phyloP scores from a whole-genome alignment of 2,888 invertebrate genomes.

The Oxyteleia sp. region DNA sequence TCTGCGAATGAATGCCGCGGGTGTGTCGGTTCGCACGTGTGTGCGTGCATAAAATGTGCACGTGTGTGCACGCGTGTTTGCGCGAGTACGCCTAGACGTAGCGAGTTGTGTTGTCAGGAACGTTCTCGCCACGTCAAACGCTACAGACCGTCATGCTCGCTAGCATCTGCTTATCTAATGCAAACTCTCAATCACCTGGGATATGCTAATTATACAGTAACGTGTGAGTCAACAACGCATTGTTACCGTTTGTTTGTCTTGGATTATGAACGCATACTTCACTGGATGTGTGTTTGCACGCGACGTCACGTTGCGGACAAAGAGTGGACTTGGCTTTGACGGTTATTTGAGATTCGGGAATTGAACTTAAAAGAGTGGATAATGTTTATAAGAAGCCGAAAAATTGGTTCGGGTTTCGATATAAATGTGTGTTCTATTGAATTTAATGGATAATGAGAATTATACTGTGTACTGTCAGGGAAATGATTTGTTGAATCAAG shows the following conservation, averaged over 20 bases:
- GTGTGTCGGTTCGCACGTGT: constrained; percentile 2
- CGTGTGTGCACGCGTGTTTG: neutral
- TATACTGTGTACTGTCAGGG: too few relatives aligned
- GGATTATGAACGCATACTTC: constrained; percentile 49
- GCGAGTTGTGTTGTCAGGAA: constrained; percentile 40
- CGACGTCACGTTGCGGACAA: constrained; percentile 22
- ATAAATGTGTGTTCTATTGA: too few relatives aligned
- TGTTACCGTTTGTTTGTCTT: constrained; percentile 64
- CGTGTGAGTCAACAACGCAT: constrained; percentile 60
- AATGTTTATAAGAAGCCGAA: too few relatives aligned
- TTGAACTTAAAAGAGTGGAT: too few relatives aligned
- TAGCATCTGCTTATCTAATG: constrained; percentile 66
- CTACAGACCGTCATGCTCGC: constrained; percentile 28
- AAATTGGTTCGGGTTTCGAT: too few relatives aligned
- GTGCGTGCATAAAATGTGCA: constrained; percentile 30
- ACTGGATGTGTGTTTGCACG: constrained; percentile 5
- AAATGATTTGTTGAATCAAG: too few relatives aligned
- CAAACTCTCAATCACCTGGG: constrained; percentile 68
- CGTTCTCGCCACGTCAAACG: constrained; percentile 30
- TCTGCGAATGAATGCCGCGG: neutral
- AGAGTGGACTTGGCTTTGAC: constrained; percentile 19
- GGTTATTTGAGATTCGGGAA: too few relatives aligned
- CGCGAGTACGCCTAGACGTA: neutral
- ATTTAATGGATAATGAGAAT: too few relatives aligned
- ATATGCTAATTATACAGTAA: constrained; percentile 69